These are phyloP conservation scores for Lissonota sp. DNA, from an alignment of 2,888 invertebrate species.

Conservation along the genomic window DNA sequence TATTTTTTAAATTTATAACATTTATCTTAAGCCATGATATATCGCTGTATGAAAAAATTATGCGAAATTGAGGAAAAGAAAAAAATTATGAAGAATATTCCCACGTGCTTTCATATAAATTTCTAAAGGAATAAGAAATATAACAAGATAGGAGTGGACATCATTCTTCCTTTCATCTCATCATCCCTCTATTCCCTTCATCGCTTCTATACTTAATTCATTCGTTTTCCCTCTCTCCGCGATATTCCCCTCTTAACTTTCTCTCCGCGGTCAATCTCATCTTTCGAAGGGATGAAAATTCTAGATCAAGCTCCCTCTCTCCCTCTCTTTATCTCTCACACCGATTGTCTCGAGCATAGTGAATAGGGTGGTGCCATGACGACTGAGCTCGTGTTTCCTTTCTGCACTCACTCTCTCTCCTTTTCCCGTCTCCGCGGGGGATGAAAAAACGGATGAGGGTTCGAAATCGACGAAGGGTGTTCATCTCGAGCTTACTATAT, in stretches of 20 bases:
- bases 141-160: background rate
- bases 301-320: slow-evolving; percentile 1
- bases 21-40: no score
- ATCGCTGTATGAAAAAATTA: no score
- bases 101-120: background rate
- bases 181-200: background rate
- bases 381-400: slow-evolving; percentile 21
- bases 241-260: slow-evolving; percentile 5
- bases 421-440: slow-evolving; percentile 4
- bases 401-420: slow-evolving; percentile 6
- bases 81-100: background rate
- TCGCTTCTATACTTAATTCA: slow-evolving; percentile 49
- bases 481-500: slow-evolving; percentile 14
- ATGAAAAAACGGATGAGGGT: slow-evolving; percentile 17
- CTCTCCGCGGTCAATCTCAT: slow-evolving; percentile 44
- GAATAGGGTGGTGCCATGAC: slow-evolving; percentile 59
- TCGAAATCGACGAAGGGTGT: slow-evolving; percentile 45
- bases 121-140: background rate
- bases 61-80: background rate
- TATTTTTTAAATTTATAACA: no score
- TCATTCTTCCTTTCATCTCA: slow-evolving; percentile 10
- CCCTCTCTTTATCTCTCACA: background rate
- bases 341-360: slow-evolving; percentile 1
- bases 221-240: slow-evolving; percentile 16
- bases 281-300: slow-evolving; percentile 46